Conservation (phyloP, 2,888 invertebrate species). For the Orgyia antiqua region DNA sequence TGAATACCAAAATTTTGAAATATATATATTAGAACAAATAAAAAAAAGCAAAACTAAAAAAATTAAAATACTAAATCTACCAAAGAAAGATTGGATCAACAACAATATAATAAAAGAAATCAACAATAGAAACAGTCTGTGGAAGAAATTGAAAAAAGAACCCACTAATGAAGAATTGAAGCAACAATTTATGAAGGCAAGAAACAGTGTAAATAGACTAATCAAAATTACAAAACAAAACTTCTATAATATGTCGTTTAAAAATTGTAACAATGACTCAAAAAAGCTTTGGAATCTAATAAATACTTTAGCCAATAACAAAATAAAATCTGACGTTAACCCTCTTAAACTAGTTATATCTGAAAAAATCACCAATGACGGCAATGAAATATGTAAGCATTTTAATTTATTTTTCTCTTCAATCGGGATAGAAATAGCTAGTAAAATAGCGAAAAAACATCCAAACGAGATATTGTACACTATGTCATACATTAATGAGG, state of each 20-base stretch:
- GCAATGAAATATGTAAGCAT: slow-evolving; percentile 13
- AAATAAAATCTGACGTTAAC: slow-evolving; percentile 7
- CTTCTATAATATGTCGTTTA: slow-evolving; percentile 14
- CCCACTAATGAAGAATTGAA: slow-evolving; percentile 8
- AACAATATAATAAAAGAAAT: slow-evolving; percentile 15
- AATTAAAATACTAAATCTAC: slow-evolving; percentile 14
- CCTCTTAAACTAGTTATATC: slow-evolving; percentile 9
- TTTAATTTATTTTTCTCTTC: slow-evolving; percentile 19
- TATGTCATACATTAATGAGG: no score
- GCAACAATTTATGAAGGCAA: slow-evolving; percentile 6
- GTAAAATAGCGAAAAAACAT: no score
- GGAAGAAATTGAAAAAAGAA: slow-evolving; percentile 10
- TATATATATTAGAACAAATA: slow-evolving; percentile 1
- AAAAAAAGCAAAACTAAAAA: slow-evolving; percentile 10
- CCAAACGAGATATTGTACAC: no score
- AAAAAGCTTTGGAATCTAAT: slow-evolving; percentile 22
- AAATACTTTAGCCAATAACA: slow-evolving; percentile 14
- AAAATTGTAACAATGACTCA: slow-evolving; percentile 9
- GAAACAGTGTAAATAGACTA: slow-evolving; percentile 4
- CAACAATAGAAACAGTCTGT: slow-evolving; percentile 16
- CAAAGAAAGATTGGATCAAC: slow-evolving; percentile 22
- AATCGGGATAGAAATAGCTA: slow-evolving; percentile 4
- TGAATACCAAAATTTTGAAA: slow-evolving; percentile 2
- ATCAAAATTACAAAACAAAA: slow-evolving; percentile 8
- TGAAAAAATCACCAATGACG: slow-evolving; percentile 6